Evolutionary conservation across 2,888 invertebrate species (phyloP), one percentile per base, ranked within the genome.

Genomic region (Pterobdella sp.): DNA sequence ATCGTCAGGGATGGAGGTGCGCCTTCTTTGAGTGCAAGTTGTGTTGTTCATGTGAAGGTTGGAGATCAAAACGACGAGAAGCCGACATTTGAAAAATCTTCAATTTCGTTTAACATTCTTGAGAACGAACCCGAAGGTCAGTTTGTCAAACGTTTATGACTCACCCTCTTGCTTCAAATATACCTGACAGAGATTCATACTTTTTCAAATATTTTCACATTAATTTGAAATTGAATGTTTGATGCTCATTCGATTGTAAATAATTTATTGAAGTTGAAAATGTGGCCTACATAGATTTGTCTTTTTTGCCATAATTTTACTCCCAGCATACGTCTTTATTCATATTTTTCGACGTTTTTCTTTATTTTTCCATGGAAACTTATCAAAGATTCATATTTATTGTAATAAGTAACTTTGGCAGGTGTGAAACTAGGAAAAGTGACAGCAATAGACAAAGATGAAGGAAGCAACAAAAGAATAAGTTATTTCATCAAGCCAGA

Each of bases 21-120:
- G 3, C 69, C 69, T 0, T 29, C 52, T 1, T 37, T 32, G 31
- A 29, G 22, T 18, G 49, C 36, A 18, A 29, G 29, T 26, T 18
- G n/a, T 10, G 3, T n/a, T 7, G 52, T 69, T 18, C 49, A 29
- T 26, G 69, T 69, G 31, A 26, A 22, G 22, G 69, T 69, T 18
- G n/a, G 14, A 22, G 69, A 69, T 52, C 52, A 52, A 32, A 69
- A 69, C 32, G 69, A 69, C 31, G 69, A 52, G 52, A 69, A 29
- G 34, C 69, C 69, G 26, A 32, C 31, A 1, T 69, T 69, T 52
- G 37, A 42, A 52, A 2, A 26, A n/a, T 1, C 31, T 32, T 42
- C 42, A n/a, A 10, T 52, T 18, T n/a, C 26, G 2, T 69, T 69
- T 42, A 69, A 42, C n/a, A 52, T 69, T 29, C 49, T 31, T 18